Percentiles rank a stretch among this genome's conserved stretches.
phyloP scores from a whole-genome alignment of 2,113 vertebrate genomes.

The Cheilinus undulatus region DNA sequence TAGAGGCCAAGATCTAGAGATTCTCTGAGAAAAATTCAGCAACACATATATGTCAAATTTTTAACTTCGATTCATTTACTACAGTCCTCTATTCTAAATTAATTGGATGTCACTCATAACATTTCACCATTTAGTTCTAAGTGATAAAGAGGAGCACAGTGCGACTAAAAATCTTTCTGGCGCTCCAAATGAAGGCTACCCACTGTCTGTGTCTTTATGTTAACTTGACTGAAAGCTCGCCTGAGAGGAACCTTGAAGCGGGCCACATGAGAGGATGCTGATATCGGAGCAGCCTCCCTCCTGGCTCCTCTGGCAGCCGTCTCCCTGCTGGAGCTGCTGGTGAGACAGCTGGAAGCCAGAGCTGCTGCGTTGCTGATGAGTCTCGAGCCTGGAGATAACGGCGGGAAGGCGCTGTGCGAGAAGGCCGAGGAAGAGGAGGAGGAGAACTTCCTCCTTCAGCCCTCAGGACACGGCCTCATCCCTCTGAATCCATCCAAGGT shows the following conservation, averaged over 20 bases:
- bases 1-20: too few species aligned
- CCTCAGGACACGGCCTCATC: constrained; percentile 38
- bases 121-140: too few species aligned
- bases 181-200: constrained; percentile 24
- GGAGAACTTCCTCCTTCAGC: constrained; percentile 17
- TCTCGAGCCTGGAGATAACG: constrained; percentile 56
- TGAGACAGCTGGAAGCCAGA: constrained; percentile 54
- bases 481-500: constrained; percentile 64
- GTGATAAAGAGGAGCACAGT: too few species aligned
- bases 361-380: constrained; percentile 45
- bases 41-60: too few species aligned
- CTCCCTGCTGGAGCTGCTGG: constrained; percentile 30
- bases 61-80: too few species aligned
- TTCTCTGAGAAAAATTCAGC: too few species aligned
- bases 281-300: constrained; percentile 53
- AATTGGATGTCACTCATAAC: too few species aligned
- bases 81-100: too few species aligned
- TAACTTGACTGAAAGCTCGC: constrained; percentile 39
- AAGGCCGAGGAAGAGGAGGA: constrained; percentile 8
- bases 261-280: constrained; percentile 63
- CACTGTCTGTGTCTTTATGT: not conserved
- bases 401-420: constrained; percentile 31
- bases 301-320: constrained; percentile 57
- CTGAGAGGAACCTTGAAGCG: constrained; percentile 52
- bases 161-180: too few species aligned